Evolutionary conservation across 2,113 vertebrate genomes (phyloP).

Genomic region (Crotalus viridis): DNA sequence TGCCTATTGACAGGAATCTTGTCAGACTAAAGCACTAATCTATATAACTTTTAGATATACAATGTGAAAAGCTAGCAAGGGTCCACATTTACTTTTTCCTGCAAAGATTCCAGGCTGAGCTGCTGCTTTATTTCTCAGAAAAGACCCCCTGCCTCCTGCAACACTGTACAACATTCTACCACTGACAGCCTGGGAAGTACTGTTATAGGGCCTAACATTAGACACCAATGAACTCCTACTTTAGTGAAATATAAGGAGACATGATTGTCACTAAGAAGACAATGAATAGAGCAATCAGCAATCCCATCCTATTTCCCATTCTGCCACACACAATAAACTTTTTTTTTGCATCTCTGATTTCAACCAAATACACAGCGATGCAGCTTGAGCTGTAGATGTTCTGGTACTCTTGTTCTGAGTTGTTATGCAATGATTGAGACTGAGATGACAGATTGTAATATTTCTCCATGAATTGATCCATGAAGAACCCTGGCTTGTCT

Average conservation of each 20-base stretch:
- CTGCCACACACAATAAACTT: not conserved
- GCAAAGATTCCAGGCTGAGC: not conserved
- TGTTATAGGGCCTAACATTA: not conserved
- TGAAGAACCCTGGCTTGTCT: not conserved
- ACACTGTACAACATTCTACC: no score
- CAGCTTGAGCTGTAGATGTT: not conserved
- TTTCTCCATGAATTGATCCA: not conserved
- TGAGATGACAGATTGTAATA: not conserved
- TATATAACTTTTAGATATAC: not conserved
- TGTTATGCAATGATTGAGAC: not conserved
- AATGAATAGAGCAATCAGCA: not conserved
- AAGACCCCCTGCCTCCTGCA: not conserved
- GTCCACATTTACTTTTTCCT: not conserved
- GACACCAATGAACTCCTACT: not conserved
- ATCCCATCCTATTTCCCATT: not conserved
- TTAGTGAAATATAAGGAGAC: not conserved
- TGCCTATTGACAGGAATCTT: not conserved
- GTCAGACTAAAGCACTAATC: not conserved
- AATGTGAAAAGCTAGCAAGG: not conserved
- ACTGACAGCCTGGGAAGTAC: not conserved
- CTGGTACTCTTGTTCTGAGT: not conserved
- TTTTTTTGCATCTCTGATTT: not conserved
- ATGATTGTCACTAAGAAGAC: not conserved
- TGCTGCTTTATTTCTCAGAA: not conserved
- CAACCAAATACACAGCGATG: not conserved